Evolutionary conservation across 2,888 invertebrate species (phyloP).

Genomic region (Conus canariensis): DNA sequence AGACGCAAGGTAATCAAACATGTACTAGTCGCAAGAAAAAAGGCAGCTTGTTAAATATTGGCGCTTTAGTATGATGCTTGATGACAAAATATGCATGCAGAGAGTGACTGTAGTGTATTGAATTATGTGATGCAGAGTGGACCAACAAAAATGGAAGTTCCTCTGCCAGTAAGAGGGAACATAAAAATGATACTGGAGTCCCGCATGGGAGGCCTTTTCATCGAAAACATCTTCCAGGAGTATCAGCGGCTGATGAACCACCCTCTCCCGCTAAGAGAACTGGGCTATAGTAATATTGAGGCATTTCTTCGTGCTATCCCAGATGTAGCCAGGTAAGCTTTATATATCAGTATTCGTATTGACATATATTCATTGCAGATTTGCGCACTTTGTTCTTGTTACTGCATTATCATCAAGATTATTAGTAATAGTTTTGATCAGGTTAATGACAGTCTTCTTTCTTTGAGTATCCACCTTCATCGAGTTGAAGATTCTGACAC

Average conservation of each 20-base stretch:
- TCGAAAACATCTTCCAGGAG: neutral
- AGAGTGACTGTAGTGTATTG: neutral
- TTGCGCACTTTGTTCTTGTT: neutral
- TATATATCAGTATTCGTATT: neutral
- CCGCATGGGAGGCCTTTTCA: neutral
- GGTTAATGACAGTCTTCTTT: too few relatives aligned
- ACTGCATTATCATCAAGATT: too few relatives aligned
- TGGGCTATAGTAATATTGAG: slow-evolving; percentile 23
- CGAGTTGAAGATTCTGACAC: too few relatives aligned
- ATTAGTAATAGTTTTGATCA: too few relatives aligned
- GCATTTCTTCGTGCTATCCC: slow-evolving; percentile 18
- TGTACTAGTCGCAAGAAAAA: too few relatives aligned
- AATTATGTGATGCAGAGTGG: neutral
- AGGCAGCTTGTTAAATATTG: too few relatives aligned
- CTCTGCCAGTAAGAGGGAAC: neutral
- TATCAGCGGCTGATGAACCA: neutral
- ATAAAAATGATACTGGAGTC: neutral
- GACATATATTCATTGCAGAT: neutral
- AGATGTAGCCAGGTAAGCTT: slow-evolving; percentile 28
- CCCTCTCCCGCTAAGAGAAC: neutral
- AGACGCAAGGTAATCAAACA: too few relatives aligned
- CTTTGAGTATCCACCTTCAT: too few relatives aligned
- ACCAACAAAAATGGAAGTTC: neutral
- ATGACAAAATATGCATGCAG: too few relatives aligned
- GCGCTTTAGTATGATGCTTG: too few relatives aligned